phyloP scores from a whole-genome alignment of 2,888 invertebrate species.

The Colletes collaris region DNA sequence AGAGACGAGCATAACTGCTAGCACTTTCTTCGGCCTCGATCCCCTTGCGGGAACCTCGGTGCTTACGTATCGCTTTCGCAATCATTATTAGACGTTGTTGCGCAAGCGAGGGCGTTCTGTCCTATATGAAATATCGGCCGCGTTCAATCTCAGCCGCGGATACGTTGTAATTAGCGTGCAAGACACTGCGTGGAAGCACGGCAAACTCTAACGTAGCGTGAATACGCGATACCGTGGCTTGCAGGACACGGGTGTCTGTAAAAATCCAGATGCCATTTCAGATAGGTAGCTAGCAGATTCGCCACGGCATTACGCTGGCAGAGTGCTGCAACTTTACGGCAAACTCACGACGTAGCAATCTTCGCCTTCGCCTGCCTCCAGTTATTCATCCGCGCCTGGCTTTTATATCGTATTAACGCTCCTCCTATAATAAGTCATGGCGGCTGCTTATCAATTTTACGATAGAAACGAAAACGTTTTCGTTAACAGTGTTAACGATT shows the following conservation, averaged over 20 bases:
- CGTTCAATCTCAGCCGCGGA: constrained; percentile 64
- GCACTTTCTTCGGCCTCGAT: constrained; percentile 60
- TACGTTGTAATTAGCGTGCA: constrained; percentile 71
- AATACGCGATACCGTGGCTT: constrained; percentile 63
- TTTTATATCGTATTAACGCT: constrained; percentile 51
- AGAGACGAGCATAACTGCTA: neutral
- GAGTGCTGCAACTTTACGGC: constrained; percentile 46
- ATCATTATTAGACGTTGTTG: constrained; percentile 65
- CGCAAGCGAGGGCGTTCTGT: constrained; percentile 59
- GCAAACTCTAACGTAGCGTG: constrained; percentile 55
- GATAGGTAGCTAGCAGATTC: constrained; percentile 68
- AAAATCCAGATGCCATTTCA: constrained; percentile 76
- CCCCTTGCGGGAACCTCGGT: constrained; percentile 45
- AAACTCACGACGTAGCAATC: constrained; percentile 48
- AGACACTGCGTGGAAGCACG: constrained; percentile 61
- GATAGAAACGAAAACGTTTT: constrained; percentile 38
- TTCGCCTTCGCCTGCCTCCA: constrained; percentile 45
- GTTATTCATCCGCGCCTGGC: constrained; percentile 37
- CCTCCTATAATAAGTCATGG: constrained; percentile 42
- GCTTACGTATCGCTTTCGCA: constrained; percentile 65
- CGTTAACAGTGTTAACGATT: constrained; percentile 31
- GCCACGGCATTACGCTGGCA: constrained; percentile 57
- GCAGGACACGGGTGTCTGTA: constrained; percentile 71
- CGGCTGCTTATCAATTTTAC: constrained; percentile 31
- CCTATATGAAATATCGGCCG: constrained; percentile 65